These are phyloP conservation scores for Ridgeia piscesae DNA, from an alignment of 1,140 invertebrate species.

Conservation along the genomic window DNA sequence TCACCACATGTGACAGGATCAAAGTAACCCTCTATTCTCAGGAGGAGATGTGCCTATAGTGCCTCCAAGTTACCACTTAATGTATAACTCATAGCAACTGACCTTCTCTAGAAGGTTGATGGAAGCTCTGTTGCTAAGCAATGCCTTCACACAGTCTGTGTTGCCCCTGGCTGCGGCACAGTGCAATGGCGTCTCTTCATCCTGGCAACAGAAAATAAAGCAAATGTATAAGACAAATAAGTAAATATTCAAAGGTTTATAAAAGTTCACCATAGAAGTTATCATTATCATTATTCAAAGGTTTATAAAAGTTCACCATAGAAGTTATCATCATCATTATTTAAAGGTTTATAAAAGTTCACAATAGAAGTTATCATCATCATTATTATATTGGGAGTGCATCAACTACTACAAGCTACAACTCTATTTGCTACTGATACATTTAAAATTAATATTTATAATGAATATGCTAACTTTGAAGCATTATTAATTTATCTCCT, in stretches of 20 bases:
- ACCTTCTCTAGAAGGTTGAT: slow-evolving; percentile 72
- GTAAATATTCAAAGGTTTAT: neutral
- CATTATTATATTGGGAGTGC: too few species aligned
- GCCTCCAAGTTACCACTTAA: too few species aligned
- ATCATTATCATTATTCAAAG: neutral
- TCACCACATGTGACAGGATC: too few species aligned
- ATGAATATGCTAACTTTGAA: too few species aligned
- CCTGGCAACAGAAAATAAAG: slow-evolving; percentile 52
- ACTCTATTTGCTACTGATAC: neutral
- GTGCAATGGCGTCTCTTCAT: slow-evolving; percentile 66
- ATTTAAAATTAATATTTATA: neutral
- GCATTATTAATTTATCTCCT: too few species aligned
- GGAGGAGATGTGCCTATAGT: too few species aligned
- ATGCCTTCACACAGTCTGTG: slow-evolving; percentile 75
- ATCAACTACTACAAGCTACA: neutral
- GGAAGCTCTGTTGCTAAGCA: slow-evolving; percentile 90
- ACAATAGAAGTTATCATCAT: neutral
- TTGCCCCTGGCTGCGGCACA: slow-evolving; percentile 64
- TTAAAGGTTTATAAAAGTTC: neutral
- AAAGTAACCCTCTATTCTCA: too few species aligned
- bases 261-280: neutral
- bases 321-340: neutral
- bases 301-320: neutral
- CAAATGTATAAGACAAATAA: neutral
- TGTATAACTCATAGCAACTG: slow-evolving; percentile 27